A percentile compares a stretch with the other conserved stretches of the same genome.
Evolutionary conservation across 2,797 vertebrate species (phyloP).

Genomic region (Pipistrellus kuhlii): DNA sequence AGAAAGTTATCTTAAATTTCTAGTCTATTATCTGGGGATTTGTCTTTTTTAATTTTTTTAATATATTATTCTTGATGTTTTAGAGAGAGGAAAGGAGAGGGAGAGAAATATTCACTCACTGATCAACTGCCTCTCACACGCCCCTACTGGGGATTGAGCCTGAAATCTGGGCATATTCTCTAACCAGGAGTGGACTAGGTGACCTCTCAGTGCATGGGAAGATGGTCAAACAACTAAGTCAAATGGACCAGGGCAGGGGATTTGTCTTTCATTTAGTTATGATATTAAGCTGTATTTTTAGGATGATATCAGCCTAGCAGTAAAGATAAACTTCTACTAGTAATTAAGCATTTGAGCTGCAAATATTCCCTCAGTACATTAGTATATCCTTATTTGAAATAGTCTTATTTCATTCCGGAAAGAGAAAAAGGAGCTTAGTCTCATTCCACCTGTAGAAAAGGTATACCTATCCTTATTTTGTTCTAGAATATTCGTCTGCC

Average conservation of each 20-base stretch:
- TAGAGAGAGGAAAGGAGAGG: neutral
- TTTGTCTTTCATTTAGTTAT: constrained; percentile 3
- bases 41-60: neutral
- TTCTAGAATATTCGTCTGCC: constrained; percentile 36
- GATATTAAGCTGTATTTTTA: neutral
- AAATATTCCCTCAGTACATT: neutral
- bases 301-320: neutral
- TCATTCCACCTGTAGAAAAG: constrained; percentile 5
- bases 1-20: neutral
- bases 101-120: neutral
- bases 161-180: neutral
- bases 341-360: neutral
- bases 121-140: neutral
- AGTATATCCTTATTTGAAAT: neutral
- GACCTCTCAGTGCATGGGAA: neutral
- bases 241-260: neutral
- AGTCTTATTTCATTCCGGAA: neutral
- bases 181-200: neutral
- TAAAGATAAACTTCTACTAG: neutral
- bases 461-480: neutral
- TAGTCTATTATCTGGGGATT: neutral
- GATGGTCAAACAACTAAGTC: neutral
- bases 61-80: neutral
- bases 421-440: neutral
- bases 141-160: neutral